phyloP scores from a whole-genome alignment of 2,113 vertebrate species.

The Scytalopus superciliaris region DNA sequence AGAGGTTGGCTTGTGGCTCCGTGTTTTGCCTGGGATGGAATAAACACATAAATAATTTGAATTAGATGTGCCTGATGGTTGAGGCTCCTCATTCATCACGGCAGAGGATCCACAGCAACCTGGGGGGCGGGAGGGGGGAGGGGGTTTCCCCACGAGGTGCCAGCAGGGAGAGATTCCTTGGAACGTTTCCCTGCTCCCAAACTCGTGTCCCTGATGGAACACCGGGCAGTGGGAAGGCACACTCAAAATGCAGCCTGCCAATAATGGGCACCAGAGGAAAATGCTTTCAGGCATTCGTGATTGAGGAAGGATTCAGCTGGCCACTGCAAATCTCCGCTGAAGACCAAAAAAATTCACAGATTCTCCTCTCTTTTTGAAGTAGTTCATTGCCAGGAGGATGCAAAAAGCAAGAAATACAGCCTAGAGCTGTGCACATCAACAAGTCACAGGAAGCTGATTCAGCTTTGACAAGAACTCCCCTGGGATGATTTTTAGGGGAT shows the following conservation, averaged over 20 bases:
- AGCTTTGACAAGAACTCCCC: neutral
- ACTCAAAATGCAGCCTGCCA: neutral
- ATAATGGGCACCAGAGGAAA: neutral
- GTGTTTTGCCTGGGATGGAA: neutral
- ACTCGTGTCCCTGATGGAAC: accelerated
- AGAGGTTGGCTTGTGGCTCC: neutral
- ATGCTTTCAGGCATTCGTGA: neutral
- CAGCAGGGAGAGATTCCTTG: neutral
- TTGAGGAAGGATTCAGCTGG: neutral
- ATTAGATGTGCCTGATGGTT: neutral
- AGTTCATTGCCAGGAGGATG: neutral
- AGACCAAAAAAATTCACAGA: neutral
- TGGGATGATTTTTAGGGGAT: neutral
- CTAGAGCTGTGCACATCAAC: neutral
- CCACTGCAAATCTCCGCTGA: neutral
- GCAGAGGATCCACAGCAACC: too few relatives aligned
- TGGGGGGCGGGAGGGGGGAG: too few relatives aligned
- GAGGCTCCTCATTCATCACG: neutral
- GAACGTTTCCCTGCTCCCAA: neutral
- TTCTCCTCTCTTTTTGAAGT: neutral
- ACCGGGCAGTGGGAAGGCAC: neutral
- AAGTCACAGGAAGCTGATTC: neutral
- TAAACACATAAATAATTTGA: neutral
- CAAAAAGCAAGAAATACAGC: neutral
- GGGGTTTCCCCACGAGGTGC: too few relatives aligned